Evolutionary conservation across 2,797 vertebrate genomes (phyloP).

Genomic region (Distichodus sexfasciatus): DNA sequence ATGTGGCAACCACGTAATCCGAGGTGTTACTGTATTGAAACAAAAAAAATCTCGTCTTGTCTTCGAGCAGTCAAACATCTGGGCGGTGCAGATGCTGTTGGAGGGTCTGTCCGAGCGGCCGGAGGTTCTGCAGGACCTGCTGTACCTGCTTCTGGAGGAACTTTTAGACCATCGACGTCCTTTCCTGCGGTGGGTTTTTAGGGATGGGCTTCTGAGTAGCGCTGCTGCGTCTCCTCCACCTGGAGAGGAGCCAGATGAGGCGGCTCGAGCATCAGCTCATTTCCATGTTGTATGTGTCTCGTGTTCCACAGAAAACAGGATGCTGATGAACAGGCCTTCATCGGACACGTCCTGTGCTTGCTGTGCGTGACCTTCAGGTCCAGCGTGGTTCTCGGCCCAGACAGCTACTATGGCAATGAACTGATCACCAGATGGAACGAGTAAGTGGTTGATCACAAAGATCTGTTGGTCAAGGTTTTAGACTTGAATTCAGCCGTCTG

Average conservation of each 20-base stretch:
- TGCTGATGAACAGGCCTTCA: slow-evolving; percentile 12
- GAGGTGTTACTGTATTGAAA: not conserved
- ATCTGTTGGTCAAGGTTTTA: too few species aligned
- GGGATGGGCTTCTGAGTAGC: too few species aligned
- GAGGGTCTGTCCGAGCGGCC: slow-evolving; percentile 39
- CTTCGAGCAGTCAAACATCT: slow-evolving; percentile 62
- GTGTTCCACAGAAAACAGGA: slow-evolving; percentile 15
- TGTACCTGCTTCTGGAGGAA: slow-evolving; percentile 49
- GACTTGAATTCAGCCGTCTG: too few species aligned
- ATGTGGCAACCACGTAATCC: too few species aligned
- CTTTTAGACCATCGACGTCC: not conserved
- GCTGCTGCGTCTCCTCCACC: too few species aligned
- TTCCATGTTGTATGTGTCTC: not conserved
- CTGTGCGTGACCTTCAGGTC: slow-evolving; percentile 43
- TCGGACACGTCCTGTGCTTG: slow-evolving; percentile 33
- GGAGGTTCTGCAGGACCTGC: slow-evolving; percentile 39
- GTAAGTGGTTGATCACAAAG: slow-evolving; percentile 12
- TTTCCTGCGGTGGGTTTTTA: not conserved
- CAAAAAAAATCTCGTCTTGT: not conserved
- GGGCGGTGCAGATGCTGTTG: slow-evolving; percentile 67
- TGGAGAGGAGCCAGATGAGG: too few species aligned
- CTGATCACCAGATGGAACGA: slow-evolving; percentile 43
- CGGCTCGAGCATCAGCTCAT: too few species aligned
- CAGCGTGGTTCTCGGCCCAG: not conserved
- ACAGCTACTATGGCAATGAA: not conserved